Evolutionary conservation across 2,113 vertebrate genomes (phyloP).

Genomic region (Aphelocoma coerulescens): DNA sequence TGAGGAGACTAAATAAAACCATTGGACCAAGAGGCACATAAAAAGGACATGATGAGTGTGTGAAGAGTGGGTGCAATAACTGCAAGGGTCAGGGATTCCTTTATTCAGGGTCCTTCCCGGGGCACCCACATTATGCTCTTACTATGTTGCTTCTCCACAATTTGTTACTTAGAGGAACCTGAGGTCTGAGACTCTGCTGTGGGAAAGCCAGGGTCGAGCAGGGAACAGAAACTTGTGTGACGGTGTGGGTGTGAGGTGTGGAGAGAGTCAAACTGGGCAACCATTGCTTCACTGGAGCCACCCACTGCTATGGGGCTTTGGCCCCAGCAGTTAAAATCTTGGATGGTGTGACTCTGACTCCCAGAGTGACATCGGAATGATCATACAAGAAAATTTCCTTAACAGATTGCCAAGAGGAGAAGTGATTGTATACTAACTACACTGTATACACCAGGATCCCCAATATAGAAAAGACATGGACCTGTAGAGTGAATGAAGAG

Average conservation of each 20-base stretch:
- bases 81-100: not conserved
- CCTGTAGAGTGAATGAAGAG: not conserved
- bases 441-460: accelerated
- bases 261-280: not conserved
- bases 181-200: not conserved
- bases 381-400: not conserved
- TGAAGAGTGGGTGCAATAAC: not conserved
- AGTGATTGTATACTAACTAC: not conserved
- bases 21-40: too few species aligned
- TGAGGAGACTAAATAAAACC: not conserved
- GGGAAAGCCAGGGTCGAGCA: accelerated
- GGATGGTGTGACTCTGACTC: not conserved
- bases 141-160: not conserved
- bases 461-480: not conserved
- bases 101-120: not conserved
- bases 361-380: not conserved
- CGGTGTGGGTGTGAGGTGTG: not conserved
- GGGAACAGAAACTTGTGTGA: not conserved
- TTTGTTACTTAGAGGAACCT: not conserved
- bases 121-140: not conserved
- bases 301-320: not conserved
- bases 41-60: not conserved
- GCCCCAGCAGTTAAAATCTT: not conserved
- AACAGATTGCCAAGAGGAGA: not conserved
- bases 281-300: not conserved